A percentile compares a stretch with the other conserved stretches of the same genome.
These are phyloP conservation scores for Typhlomys cinereus DNA, from an alignment of 2,113 vertebrate species.

Conservation along the genomic window DNA sequence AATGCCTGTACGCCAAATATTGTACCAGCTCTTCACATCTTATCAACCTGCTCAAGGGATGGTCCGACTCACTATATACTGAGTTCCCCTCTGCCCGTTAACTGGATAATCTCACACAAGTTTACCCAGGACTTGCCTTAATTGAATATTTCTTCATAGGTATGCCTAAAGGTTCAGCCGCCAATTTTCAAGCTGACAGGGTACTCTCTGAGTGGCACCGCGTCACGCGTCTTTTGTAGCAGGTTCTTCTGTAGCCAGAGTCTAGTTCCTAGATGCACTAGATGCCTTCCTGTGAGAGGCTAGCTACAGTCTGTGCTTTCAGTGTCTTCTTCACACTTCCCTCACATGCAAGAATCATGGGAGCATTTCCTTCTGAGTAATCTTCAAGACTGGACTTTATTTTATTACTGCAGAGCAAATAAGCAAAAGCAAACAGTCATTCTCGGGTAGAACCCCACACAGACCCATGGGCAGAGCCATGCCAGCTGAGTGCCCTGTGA, in stretches of 20 bases:
- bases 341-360: background rate
- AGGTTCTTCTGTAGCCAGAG: background rate
- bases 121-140: no score
- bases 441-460: background rate
- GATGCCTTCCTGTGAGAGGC: rapidly evolving
- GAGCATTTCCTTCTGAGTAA: background rate
- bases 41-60: no score
- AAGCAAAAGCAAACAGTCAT: background rate
- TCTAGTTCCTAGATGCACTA: background rate
- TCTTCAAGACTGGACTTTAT: background rate
- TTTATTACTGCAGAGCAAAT: slow-evolving; percentile 8
- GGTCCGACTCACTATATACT: no score
- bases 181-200: no score
- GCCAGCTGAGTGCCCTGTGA: rapidly evolving
- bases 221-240: background rate
- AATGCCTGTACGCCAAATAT: no score
- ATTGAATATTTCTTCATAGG: no score
- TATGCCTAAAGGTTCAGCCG: no score
- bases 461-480: background rate
- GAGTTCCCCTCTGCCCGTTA: no score
- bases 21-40: no score
- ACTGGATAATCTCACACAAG: no score
- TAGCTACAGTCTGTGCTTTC: background rate
- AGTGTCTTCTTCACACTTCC: background rate
- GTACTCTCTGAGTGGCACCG: no score